Evolutionary conservation across 2,113 vertebrate species (phyloP).

Genomic region (Cercocebus atys): DNA sequence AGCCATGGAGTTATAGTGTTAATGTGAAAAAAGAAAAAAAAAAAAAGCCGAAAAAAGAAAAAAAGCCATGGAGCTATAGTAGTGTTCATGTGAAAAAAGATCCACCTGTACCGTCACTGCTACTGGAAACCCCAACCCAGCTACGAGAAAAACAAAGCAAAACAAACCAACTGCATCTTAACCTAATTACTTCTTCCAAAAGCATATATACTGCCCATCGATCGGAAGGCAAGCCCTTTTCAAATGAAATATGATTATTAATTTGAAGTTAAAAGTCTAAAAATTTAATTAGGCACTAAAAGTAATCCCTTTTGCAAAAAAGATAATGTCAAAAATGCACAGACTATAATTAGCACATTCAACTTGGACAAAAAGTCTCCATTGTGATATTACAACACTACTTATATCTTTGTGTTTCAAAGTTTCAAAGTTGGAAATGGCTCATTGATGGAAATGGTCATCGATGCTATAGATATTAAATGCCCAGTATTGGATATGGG

Average conservation of each 20-base stretch:
- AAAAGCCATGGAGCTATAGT: too few relatives aligned
- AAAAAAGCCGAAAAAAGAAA: too few relatives aligned
- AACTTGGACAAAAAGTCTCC: background rate
- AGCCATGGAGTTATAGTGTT: background rate
- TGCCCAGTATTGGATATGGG: too few relatives aligned
- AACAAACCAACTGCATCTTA: background rate
- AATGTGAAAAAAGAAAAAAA: background rate
- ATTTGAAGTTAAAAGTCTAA: background rate
- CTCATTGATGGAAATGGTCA: too few relatives aligned
- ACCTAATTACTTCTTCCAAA: background rate
- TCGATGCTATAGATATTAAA: background rate
- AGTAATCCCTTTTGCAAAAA: conserved; percentile 21
- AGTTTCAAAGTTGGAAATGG: background rate
- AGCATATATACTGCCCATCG: background rate
- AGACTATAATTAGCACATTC: background rate
- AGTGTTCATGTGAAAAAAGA: background rate
- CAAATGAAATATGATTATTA: conserved; percentile 8
- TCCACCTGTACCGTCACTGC: fast-evolving
- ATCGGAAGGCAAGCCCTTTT: background rate
- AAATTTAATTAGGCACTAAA: background rate
- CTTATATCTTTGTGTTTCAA: background rate
- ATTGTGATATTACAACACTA: background rate
- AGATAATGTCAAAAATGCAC: background rate
- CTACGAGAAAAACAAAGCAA: background rate
- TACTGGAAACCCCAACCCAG: background rate